Conservation (phyloP, 2,888 invertebrate species). For the Cantharis flavilabris region DNA sequence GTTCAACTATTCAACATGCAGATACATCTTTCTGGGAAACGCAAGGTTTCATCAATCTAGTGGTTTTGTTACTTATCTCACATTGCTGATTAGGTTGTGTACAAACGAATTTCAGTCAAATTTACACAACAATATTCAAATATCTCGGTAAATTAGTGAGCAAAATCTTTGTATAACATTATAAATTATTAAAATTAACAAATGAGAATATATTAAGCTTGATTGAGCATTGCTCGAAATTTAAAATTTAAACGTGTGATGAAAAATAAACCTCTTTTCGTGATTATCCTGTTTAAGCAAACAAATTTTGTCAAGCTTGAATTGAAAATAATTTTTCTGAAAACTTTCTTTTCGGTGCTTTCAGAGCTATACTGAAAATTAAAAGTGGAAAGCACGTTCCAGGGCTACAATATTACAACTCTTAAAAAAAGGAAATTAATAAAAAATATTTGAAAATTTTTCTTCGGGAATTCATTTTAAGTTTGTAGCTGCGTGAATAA, state of each 20-base stretch:
- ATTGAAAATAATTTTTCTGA: background rate
- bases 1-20: background rate
- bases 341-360: background rate
- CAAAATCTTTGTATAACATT: background rate
- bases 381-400: background rate
- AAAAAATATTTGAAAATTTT: background rate
- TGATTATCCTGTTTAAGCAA: background rate
- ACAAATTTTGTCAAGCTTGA: background rate
- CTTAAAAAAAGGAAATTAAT: background rate
- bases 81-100: background rate
- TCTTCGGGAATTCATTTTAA: background rate
- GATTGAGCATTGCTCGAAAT: background rate
- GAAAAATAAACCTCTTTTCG: background rate
- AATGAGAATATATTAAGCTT: background rate
- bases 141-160: background rate
- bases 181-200: background rate
- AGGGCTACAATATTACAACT: background rate
- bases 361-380: background rate
- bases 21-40: background rate
- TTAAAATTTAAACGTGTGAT: background rate
- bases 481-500: slow-evolving; percentile 3
- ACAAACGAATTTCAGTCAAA: background rate
- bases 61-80: background rate
- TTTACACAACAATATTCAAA: background rate
- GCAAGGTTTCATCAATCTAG: slow-evolving; percentile 2